These are phyloP conservation scores for Calidris pugnax DNA, from an alignment of 2,113 vertebrate genomes.

Conservation along the genomic window DNA sequence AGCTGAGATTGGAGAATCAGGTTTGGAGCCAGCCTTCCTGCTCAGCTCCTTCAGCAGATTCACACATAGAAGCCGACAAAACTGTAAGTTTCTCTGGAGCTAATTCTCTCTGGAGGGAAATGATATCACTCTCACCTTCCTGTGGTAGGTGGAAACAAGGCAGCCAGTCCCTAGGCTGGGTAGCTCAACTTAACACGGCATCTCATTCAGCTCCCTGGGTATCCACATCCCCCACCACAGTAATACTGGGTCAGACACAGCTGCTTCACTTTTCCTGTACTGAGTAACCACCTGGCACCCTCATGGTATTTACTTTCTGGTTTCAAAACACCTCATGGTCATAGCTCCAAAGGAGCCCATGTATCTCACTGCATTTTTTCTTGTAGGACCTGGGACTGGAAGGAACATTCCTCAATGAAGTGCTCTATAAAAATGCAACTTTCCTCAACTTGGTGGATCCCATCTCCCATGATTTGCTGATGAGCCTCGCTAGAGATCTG, in stretches of 20 bases:
- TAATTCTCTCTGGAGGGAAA: background rate
- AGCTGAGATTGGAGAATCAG: background rate
- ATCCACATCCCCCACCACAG: background rate
- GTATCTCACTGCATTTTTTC: background rate
- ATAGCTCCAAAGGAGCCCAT: background rate
- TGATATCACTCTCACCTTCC: background rate
- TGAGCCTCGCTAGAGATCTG: constrained; percentile 85
- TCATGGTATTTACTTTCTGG: background rate
- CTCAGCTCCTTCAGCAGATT: background rate
- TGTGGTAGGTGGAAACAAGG: background rate
- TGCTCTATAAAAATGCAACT: constrained; percentile 87
- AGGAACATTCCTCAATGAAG: constrained; percentile 86
- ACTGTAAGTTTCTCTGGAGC: background rate
- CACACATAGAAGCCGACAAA: constrained; percentile 12
- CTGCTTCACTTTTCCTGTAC: background rate
- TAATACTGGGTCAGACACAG: background rate
- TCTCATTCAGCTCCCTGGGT: background rate
- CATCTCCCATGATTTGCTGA: constrained; percentile 88
- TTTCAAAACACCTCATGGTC: background rate
- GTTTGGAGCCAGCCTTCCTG: background rate
- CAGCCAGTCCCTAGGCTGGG: background rate
- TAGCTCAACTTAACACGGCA: background rate
- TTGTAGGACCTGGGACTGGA: constrained; percentile 86
- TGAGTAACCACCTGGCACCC: background rate
- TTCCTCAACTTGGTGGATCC: constrained; percentile 92